Base-by-base conservation (phyloP, 1,140 invertebrate species). In the Batillaria attramentaria region DNA sequence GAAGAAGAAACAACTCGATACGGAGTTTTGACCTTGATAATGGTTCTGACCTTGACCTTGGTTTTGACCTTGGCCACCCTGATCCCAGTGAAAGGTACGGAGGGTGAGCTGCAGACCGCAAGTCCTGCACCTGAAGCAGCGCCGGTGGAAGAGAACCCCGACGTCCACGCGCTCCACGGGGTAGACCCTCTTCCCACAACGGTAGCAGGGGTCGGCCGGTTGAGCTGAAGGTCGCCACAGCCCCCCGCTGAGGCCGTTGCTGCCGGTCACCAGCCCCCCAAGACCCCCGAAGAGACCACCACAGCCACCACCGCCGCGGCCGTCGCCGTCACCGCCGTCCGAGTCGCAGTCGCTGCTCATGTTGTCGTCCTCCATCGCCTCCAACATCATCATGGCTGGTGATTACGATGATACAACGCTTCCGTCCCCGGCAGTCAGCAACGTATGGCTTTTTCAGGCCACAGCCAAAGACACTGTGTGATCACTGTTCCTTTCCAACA, bases 141-240 rank as follows among this genome's bases (percentile, higher is more conserved):
- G 78, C 20, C 87, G 83, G 77, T 90, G 89, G 77, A 90, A 90
- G 37, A 90, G 69, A 0, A 84, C 87, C 3, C 89, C 89, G 1
- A 90, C 85, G 76, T 90, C 88, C 43, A 90, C 85, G 54, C 85
- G 84, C 72, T 90, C 89, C 57, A 90, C 86, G 0, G 88, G 88
- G 72, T 90, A 90, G 6, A 90, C 89, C 74, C 88, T 78, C 57
- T 86, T 89, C 65, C 86, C 79, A 80, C 89, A 90, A 24, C 89
- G 74, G 79, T 86, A 86, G 78, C 89, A 90, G 0, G 85, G 85
- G 68, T 89, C 87, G 24, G 84, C 83, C 6, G 83, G 77, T 41
- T 84, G 83, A 28, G 70, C 33, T 3, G 35, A 37, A 3, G 73
- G 73, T 16, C 31, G 50, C 66, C 62, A 41, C 20, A 69, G 24